Evolutionary conservation across 92 coral and sea anemone genomes (phyloP), one percentile per base, ranked within the genome.

Genomic region (Blastomussa wellsi): DNA sequence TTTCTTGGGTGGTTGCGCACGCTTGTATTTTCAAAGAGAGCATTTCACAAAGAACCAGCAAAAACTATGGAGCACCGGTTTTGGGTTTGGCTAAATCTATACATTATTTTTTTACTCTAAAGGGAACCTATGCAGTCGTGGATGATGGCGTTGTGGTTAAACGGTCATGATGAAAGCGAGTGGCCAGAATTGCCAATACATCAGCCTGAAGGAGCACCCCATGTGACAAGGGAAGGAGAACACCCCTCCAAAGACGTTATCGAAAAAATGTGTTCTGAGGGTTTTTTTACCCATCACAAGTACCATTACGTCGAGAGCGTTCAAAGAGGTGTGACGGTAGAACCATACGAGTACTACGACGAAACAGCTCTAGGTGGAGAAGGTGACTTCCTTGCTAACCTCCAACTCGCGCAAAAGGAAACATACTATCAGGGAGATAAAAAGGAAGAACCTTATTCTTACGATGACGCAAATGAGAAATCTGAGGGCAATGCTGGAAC

Each of bases 81-180:
- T n/a, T n/a, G n/a, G n/a, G n/a, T n/a, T 22, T 36, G 14, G 13
- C 17, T 5, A 9, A 1, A 14, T 9, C 11, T 19, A n/a, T n/a
- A n/a, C n/a, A n/a, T n/a, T n/a, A n/a, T 16, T 55, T 24, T 20
- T 5, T 32, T 29, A 16, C 22, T 48, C 42, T n/a, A 5, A 53
- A 83, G 87, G 72, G 87, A 73, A 33, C 87, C 87, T 31, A 83
- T 83, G 87, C 16, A 55, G 60, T 83, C 87, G 5, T 83, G 87
- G 87, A 74, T 83, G 15, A 83, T 83, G 87, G 2, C 26, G 19
- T 6, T 37, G 5, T 83, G 87, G 87, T 41, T 74, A 19, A 14
- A 17, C 39, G 59, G 17, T 4, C 87, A 83, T 44, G 31, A 59
- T 0, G 37, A 83, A 73, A 67, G 65, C 9, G 77, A 81, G 7